A percentile compares a stretch with the other conserved stretches of the same genome.
Conservation (phyloP, 2,797 vertebrate genomes). For the Sebastes umbrosus region DNA sequence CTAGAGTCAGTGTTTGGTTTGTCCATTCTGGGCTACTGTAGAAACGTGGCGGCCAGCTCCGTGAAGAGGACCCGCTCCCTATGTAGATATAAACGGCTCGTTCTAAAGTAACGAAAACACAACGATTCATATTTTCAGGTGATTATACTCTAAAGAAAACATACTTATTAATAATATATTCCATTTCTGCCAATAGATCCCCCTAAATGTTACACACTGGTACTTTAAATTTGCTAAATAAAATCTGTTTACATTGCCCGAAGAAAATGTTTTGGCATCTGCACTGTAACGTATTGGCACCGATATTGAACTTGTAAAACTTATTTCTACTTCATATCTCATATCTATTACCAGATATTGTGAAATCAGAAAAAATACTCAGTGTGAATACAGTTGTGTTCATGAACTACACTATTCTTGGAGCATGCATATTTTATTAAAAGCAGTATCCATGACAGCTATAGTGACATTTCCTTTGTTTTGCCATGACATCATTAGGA, state of each 20-base stretch:
- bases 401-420: neutral
- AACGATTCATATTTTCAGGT: neutral
- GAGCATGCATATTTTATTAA: neutral
- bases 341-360: neutral
- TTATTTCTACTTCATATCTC: neutral
- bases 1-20: neutral
- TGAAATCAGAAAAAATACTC: neutral
- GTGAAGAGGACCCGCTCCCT: neutral
- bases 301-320: neutral
- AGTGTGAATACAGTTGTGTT: neutral
- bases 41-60: neutral
- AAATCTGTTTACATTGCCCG: neutral
- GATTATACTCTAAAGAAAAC: no score
- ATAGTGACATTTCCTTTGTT: slow-evolving; percentile 32
- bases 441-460: neutral
- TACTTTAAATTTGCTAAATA: neutral
- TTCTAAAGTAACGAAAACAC: neutral
- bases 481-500: slow-evolving; percentile 51
- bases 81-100: neutral
- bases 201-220: no score
- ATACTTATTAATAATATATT: no score
- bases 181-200: no score
- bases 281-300: neutral
- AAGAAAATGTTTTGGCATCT: neutral
- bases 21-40: neutral